A percentile compares a stretch with the other conserved stretches of the same genome.
Evolutionary conservation across 2,797 vertebrate species (phyloP).

Genomic region (Morus bassanus): DNA sequence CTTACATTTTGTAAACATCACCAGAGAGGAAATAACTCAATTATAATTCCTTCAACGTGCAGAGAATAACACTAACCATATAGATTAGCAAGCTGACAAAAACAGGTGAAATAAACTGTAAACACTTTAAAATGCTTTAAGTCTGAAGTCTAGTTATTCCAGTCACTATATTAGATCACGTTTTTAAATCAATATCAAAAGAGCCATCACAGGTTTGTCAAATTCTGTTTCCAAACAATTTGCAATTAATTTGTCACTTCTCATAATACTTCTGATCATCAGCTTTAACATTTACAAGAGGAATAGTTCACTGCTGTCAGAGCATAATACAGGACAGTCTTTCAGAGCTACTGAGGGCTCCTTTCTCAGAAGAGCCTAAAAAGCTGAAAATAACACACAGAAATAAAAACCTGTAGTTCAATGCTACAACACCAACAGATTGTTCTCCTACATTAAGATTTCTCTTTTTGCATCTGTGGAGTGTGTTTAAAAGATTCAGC

Average conservation of each 20-base stretch:
- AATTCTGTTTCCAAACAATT: not conserved
- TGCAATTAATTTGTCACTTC: not conserved
- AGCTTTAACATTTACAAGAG: not conserved
- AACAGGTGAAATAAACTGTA: not conserved
- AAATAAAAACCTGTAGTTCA: slow-evolving; percentile 9
- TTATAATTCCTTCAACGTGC: not conserved
- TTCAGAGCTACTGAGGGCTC: not conserved
- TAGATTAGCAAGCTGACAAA: not conserved
- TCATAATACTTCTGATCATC: not conserved
- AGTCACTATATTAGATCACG: not conserved
- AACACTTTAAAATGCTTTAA: slow-evolving; percentile 13
- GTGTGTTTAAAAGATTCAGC: slow-evolving; percentile 16
- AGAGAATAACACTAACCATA: not conserved
- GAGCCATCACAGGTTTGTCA: not conserved
- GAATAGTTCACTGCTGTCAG: not conserved
- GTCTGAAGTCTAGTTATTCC: slow-evolving; percentile 1
- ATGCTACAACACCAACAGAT: not conserved
- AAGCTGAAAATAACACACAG: not conserved
- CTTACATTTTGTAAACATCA: not conserved
- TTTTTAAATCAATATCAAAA: not conserved
- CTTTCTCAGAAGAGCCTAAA: not conserved
- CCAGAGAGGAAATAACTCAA: not conserved
- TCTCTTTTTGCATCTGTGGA: slow-evolving; percentile 23
- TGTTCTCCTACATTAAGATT: not conserved
- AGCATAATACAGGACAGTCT: not conserved